These are phyloP conservation scores for Anser brachyrhynchus DNA, from an alignment of 2,113 vertebrate species.

Conservation along the genomic window DNA sequence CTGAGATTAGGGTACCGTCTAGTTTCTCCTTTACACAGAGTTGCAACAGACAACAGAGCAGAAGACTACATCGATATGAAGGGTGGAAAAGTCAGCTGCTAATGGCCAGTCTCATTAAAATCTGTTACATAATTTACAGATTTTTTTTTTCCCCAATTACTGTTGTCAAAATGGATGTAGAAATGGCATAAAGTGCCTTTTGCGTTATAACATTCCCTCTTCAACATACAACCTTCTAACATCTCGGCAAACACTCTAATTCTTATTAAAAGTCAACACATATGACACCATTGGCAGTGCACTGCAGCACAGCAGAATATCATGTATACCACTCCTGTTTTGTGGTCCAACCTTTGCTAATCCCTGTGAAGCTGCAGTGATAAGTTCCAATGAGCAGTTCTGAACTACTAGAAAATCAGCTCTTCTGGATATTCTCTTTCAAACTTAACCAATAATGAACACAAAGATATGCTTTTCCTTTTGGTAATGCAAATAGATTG, in stretches of 20 bases:
- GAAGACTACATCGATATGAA: not conserved
- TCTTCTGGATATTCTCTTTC: not conserved
- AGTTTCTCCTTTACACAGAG: not conserved
- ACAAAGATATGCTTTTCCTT: not conserved
- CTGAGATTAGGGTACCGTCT: not conserved
- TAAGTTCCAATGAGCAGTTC: not conserved
- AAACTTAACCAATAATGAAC: not conserved
- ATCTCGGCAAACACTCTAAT: not conserved
- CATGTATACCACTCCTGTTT: not conserved
- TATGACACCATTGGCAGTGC: accelerated
- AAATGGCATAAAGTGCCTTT: not conserved
- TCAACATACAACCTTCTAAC: not conserved
- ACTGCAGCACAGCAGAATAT: not conserved
- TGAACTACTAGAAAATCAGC: not conserved
- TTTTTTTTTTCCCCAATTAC: not conserved
- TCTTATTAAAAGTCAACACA: not conserved
- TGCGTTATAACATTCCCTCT: not conserved
- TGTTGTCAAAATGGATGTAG: not conserved
- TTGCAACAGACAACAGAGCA: not conserved
- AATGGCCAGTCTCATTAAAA: not conserved
- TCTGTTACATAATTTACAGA: not conserved
- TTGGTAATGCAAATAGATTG: not conserved
- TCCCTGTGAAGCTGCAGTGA: not conserved
- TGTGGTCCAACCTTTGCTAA: not conserved
- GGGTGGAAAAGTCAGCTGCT: not conserved